phyloP scores from a whole-genome alignment of 1,140 invertebrate species.

The Drosophila grimshawi region DNA sequence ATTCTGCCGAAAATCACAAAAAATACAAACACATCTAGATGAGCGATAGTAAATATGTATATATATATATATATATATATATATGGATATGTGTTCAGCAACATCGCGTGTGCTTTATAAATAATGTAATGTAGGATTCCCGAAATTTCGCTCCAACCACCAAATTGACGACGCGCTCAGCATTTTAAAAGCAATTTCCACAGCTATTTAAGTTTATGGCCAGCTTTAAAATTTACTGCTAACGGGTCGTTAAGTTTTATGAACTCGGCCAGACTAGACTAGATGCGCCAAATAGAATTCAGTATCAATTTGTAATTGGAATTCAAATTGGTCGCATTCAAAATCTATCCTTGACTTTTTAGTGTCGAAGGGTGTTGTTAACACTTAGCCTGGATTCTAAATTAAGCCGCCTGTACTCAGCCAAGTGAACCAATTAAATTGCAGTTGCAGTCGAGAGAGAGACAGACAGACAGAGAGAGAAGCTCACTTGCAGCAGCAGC shows the following conservation, averaged over 20 bases:
- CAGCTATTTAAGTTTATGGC: conserved; percentile 44
- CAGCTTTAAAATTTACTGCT: conserved; percentile 43
- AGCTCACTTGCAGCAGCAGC: conserved; percentile 1
- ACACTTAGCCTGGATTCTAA: neutral
- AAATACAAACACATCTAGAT: neutral
- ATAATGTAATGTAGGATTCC: conserved; percentile 31
- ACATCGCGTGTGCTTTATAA: conserved; percentile 44
- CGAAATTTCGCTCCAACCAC: conserved; percentile 7
- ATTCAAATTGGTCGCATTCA: neutral
- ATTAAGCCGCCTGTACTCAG: conserved; percentile 13
- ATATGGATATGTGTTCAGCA: conserved; percentile 2
- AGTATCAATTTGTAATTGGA: conserved; percentile 4
- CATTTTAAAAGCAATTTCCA: conserved; percentile 51
- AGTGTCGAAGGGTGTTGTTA: neutral
- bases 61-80: conserved; percentile 1
- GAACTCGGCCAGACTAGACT: neutral
- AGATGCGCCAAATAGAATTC: neutral
- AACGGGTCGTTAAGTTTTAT: conserved; percentile 42
- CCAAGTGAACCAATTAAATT: conserved; percentile 73
- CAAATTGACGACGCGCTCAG: conserved; percentile 28
- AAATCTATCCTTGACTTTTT: conserved; percentile 32
- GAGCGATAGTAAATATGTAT: conserved; percentile 9
- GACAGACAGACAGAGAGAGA: conserved; percentile 2
- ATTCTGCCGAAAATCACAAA: conserved; percentile 23
- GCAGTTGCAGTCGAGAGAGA: conserved; percentile 36